Conservation (phyloP, 1,140 invertebrate genomes). For the Paraescarpia echinospica region DNA sequence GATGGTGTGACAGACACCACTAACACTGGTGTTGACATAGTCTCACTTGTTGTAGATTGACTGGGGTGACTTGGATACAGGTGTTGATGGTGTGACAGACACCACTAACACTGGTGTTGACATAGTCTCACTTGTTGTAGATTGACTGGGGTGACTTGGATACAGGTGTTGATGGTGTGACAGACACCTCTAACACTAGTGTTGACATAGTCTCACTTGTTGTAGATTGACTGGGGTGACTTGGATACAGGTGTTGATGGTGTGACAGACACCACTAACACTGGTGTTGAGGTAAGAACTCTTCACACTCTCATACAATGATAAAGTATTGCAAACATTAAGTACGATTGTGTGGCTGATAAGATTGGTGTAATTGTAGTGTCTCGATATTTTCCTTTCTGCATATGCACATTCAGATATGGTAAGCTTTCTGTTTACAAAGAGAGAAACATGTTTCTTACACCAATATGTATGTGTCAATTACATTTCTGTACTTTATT, state of each 20-base stretch:
- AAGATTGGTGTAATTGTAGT: not conserved
- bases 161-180: not conserved
- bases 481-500: not conserved
- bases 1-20: too few species aligned
- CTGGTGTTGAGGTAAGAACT: not conserved
- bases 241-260: constrained; percentile 22
- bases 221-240: constrained; percentile 53
- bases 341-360: not conserved
- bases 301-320: not conserved
- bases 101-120: constrained; percentile 18
- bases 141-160: too few species aligned
- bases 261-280: not conserved
- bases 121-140: too few species aligned
- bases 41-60: too few species aligned
- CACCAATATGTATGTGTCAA: not conserved
- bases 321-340: not conserved
- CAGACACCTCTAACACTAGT: constrained; percentile 6
- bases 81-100: not conserved
- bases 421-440: not conserved
- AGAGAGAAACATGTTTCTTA: not conserved
- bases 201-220: constrained; percentile 10
- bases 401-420: not conserved
- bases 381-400: not conserved
- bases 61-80: too few species aligned
- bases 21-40: too few species aligned